Conservation (phyloP, 1,140 invertebrate genomes). For the Archivesica marissinica region DNA sequence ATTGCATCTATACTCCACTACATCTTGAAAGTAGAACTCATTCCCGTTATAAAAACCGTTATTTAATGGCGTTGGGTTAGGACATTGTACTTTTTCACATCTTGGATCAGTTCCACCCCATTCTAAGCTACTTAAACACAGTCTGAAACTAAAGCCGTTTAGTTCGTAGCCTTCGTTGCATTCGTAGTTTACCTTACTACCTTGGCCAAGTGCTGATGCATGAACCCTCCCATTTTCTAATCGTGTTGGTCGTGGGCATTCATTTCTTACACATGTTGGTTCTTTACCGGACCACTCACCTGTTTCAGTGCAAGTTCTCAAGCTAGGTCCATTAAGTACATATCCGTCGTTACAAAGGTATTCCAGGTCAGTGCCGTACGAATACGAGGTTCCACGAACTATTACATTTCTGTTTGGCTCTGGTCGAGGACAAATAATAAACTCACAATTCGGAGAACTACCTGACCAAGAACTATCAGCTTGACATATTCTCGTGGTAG, state of each 20-base stretch:
- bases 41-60: conserved; percentile 53
- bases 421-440: conserved; percentile 67
- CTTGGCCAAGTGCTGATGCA: conserved; percentile 93
- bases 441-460: conserved; percentile 81
- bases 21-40: conserved; percentile 61
- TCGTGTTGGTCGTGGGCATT: conserved; percentile 68
- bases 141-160: conserved; percentile 28
- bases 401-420: conserved; percentile 57
- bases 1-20: conserved; percentile 84
- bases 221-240: conserved; percentile 88
- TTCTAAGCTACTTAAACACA: conserved; percentile 78
- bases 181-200: conserved; percentile 91
- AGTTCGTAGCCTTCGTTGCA: conserved; percentile 71
- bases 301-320: conserved; percentile 78
- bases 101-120: conserved; percentile 72
- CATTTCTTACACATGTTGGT: conserved; percentile 71
- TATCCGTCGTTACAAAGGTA: conserved; percentile 86
- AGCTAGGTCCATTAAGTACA: conserved; percentile 71
- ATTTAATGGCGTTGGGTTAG: conserved; percentile 54
- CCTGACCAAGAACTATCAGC: conserved; percentile 78
- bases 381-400: conserved; percentile 53
- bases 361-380: conserved; percentile 61
- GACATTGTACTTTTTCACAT: conserved; percentile 72
- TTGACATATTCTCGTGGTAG: conserved; percentile 63
- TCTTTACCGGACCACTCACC: conserved; percentile 71